Conservation (phyloP, 1,140 invertebrate genomes). For the Dryas iulia region DNA sequence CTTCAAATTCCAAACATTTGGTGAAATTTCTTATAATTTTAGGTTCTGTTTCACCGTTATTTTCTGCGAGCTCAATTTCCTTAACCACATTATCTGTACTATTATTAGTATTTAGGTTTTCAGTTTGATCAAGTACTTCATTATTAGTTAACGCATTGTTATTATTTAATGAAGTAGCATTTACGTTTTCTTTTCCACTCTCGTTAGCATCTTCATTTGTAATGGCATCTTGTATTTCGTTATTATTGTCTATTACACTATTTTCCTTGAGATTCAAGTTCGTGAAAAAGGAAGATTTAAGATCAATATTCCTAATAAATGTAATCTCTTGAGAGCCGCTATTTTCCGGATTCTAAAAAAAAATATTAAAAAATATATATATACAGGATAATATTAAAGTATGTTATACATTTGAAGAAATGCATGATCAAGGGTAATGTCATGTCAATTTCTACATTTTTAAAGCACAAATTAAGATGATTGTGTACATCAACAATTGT, state of each 20-base stretch:
- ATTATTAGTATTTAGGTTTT: not conserved
- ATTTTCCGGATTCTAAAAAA: not conserved
- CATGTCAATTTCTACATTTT: too few relatives aligned
- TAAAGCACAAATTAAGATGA: too few relatives aligned
- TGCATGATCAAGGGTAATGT: too few relatives aligned
- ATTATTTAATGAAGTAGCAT: too few relatives aligned
- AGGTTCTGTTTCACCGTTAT: slow-evolving; percentile 23
- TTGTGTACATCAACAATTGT: too few relatives aligned
- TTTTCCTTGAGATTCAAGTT: slow-evolving; percentile 11
- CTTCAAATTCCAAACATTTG: slow-evolving; percentile 46
- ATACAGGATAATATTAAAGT: not conserved
- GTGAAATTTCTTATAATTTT: slow-evolving; percentile 56
- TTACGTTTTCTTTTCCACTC: not conserved
- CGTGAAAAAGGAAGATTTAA: slow-evolving; percentile 30
- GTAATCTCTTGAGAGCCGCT: not conserved
- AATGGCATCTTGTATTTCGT: not conserved
- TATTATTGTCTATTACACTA: not conserved
- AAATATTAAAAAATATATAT: not conserved
- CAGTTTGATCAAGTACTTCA: not conserved
- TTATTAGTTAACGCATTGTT: too few relatives aligned
- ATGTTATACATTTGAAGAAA: too few relatives aligned
- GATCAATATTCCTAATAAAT: slow-evolving; percentile 24
- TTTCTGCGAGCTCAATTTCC: not conserved
- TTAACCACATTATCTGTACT: not conserved
- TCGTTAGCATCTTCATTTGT: not conserved